Evolutionary conservation across 2,797 vertebrate genomes (phyloP).

Genomic region (Spheniscus humboldti): DNA sequence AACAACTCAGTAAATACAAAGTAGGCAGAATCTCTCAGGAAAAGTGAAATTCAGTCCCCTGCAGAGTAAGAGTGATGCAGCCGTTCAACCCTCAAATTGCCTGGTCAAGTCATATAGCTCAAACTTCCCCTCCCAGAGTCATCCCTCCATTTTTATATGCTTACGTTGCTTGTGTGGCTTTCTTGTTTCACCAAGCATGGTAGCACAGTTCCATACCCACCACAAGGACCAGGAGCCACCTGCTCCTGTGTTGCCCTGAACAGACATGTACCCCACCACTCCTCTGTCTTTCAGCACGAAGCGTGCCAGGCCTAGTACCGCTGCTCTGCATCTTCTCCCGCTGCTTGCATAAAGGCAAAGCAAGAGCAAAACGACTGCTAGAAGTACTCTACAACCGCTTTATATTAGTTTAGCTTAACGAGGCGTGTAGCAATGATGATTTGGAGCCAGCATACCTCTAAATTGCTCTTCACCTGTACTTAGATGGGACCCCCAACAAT

Average conservation of each 20-base stretch:
- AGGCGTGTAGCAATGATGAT: neutral
- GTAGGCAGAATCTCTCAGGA: neutral
- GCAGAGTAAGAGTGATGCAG: neutral
- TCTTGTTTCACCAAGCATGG: neutral
- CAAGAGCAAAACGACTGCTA: neutral
- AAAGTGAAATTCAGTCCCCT: neutral
- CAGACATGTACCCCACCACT: neutral
- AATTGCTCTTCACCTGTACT: neutral
- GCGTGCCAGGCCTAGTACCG: neutral
- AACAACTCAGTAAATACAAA: neutral
- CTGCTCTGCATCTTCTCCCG: neutral
- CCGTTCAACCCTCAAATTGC: neutral
- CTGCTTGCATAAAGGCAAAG: neutral
- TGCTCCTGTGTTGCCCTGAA: neutral
- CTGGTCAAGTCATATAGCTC: neutral
- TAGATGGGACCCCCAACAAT: neutral
- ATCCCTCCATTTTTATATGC: neutral
- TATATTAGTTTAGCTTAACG: neutral
- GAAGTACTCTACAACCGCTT: neutral
- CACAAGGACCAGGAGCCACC: neutral
- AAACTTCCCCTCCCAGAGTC: neutral
- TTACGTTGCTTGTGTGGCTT: neutral
- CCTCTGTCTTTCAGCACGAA: neutral
- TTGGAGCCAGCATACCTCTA: neutral
- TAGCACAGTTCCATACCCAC: neutral